Evolutionary conservation across 2,797 vertebrate species (phyloP).

Genomic region (Sylvia borin): DNA sequence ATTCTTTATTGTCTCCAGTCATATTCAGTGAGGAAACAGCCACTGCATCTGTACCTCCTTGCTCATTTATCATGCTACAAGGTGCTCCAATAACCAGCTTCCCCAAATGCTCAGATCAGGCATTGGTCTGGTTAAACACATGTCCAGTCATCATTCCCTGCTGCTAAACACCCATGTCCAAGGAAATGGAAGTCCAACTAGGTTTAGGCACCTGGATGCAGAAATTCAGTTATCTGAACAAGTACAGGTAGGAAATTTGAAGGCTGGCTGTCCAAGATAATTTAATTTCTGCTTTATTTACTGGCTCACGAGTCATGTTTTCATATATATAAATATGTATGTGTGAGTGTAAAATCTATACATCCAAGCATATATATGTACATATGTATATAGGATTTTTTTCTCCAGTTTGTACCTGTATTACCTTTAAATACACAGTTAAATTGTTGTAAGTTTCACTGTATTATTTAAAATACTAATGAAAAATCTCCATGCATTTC

Average conservation of each 20-base stretch:
- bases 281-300: background rate
- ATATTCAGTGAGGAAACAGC: background rate
- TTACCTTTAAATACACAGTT: background rate
- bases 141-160: background rate
- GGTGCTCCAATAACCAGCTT: background rate
- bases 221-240: background rate
- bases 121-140: background rate
- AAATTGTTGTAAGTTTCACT: background rate
- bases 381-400: rapidly evolving
- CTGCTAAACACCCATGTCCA: background rate
- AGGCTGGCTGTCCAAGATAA: background rate
- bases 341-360: background rate
- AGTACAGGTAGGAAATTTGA: background rate
- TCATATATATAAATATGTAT: background rate
- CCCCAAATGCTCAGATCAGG: background rate
- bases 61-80: background rate
- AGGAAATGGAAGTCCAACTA: background rate
- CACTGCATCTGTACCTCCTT: background rate
- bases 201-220: background rate
- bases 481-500: background rate
- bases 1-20: background rate
- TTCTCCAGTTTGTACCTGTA: background rate
- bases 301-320: background rate
- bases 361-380: background rate
- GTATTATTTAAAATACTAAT: background rate